Evolutionary conservation across 2,888 invertebrate species (phyloP).

Genomic region (Drosophila multiciliata): DNA sequence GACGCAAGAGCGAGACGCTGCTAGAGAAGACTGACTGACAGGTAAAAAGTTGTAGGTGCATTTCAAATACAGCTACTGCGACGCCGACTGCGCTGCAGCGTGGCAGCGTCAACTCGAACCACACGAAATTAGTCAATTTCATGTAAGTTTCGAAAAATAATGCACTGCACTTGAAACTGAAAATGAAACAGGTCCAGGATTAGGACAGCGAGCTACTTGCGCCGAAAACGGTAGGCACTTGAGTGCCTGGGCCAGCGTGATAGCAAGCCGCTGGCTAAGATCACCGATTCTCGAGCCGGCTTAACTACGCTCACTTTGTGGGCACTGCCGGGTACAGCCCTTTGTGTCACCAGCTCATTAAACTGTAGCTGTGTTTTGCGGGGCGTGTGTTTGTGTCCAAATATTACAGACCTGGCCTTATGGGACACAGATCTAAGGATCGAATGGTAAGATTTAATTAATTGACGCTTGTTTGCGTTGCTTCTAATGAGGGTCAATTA

Average conservation of each 20-base stretch:
- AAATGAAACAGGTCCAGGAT: conserved; percentile 63
- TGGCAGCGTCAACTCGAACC: conserved; percentile 23
- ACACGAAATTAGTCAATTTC: conserved; percentile 81
- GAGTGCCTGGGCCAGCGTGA: conserved; percentile 50
- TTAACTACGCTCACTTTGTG: conserved; percentile 45
- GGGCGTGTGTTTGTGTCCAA: conserved; percentile 37
- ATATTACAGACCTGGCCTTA: background rate
- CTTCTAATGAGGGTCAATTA: conserved; percentile 53
- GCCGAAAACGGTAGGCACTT: conserved; percentile 59
- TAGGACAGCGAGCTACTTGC: conserved; percentile 40
- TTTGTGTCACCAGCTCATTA: conserved; percentile 72
- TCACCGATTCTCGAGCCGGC: conserved; percentile 27
- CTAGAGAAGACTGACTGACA: conserved; percentile 55
- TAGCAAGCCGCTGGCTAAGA: conserved; percentile 69
- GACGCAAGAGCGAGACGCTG: conserved; percentile 29
- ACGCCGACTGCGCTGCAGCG: conserved; percentile 43
- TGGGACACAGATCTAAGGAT: conserved; percentile 37
- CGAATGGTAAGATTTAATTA: conserved; percentile 48
- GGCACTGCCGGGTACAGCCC: conserved; percentile 46
- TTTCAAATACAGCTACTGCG: conserved; percentile 39
- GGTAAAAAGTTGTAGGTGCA: conserved; percentile 79
- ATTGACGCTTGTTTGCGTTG: conserved; percentile 57
- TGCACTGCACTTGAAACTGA: conserved; percentile 59
- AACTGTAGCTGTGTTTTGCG: conserved; percentile 29
- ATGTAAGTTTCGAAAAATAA: conserved; percentile 67